Conservation (phyloP, 2,797 vertebrate genomes). For the Sebastes minor region DNA sequence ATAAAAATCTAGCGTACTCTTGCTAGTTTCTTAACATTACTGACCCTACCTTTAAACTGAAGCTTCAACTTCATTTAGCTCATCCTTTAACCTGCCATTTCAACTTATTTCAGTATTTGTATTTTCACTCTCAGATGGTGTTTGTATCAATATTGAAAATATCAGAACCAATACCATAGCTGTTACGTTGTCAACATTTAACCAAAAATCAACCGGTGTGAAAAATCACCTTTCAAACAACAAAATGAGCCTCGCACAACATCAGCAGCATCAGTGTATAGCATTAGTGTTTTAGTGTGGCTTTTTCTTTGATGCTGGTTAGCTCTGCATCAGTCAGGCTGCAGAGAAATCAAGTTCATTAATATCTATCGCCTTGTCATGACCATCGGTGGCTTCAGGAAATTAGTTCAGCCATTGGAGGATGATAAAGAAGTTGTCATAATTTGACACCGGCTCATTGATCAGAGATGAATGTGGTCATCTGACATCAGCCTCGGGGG, state of each 20-base stretch:
- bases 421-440: conserved; percentile 31
- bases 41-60: not conserved
- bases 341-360: conserved; percentile 26
- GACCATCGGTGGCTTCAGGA: conserved; percentile 28
- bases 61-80: not conserved
- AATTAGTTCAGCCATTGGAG: conserved; percentile 29
- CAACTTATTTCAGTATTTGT: not conserved
- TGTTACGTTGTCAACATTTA: too few species aligned
- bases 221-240: not conserved
- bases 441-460: conserved; percentile 43
- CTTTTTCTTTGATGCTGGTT: not conserved
- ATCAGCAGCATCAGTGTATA: not conserved
- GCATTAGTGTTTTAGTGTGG: not conserved
- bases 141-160: too few species aligned
- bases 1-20: too few species aligned
- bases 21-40: too few species aligned
- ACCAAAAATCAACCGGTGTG: too few species aligned
- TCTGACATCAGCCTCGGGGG: conserved; percentile 43
- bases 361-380: conserved; percentile 17
- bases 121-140: not conserved
- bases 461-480: conserved; percentile 52
- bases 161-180: too few species aligned
- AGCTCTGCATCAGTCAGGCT: not conserved
- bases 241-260: not conserved
- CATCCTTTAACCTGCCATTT: not conserved